Evolutionary conservation across 1,140 invertebrate genomes (phyloP).

Genomic region (Lepidurus apus): DNA sequence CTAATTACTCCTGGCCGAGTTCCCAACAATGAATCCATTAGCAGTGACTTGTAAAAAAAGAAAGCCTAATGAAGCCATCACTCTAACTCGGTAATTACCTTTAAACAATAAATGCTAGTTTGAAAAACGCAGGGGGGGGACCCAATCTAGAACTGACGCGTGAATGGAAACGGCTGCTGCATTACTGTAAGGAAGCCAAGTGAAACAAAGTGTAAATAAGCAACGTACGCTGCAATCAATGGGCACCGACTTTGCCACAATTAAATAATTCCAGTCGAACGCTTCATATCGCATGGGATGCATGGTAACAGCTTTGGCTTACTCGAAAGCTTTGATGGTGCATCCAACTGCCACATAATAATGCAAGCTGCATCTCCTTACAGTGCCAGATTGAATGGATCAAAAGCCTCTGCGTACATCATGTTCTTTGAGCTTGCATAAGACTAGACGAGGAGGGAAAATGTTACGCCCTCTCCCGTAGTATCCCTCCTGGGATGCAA

Average conservation of each 20-base stretch:
- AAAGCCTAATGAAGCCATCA: too few species aligned
- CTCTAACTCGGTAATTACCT: too few species aligned
- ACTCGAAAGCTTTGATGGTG: background rate
- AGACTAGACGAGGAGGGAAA: slow-evolving; percentile 14
- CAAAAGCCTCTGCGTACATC: slow-evolving; percentile 11
- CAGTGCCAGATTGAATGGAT: slow-evolving; percentile 15
- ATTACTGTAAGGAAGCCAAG: background rate
- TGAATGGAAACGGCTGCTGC: background rate
- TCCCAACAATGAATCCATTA: too few species aligned
- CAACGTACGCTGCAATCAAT: background rate
- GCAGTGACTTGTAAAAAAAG: too few species aligned
- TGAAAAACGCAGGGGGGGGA: background rate
- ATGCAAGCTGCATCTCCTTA: slow-evolving; percentile 3
- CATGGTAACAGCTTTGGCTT: background rate
- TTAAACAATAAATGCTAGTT: too few species aligned
- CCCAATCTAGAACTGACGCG: background rate
- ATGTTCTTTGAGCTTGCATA: background rate
- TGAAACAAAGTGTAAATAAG: background rate
- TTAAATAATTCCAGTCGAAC: slow-evolving; percentile 5
- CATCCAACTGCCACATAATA: background rate
- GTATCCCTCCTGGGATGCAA: slow-evolving; percentile 2
- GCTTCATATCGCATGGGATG: background rate
- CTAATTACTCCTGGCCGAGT: too few species aligned
- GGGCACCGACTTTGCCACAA: background rate
- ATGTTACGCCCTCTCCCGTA: slow-evolving; percentile 12